Evolutionary conservation across 2,888 invertebrate genomes (phyloP).

Genomic region (Litoditis marina): DNA sequence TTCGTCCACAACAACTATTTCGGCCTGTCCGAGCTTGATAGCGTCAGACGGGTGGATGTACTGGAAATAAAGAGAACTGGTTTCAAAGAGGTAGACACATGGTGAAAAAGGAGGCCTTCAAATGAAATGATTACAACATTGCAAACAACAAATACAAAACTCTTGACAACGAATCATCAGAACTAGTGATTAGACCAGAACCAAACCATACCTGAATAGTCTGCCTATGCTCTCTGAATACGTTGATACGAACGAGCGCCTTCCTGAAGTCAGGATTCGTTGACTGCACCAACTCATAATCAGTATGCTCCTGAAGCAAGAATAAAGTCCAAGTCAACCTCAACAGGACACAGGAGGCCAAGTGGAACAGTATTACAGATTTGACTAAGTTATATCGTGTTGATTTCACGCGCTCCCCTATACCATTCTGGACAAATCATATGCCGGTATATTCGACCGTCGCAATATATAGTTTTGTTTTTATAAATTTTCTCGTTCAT

Average conservation of each 20-base stretch:
- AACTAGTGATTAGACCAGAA: background rate
- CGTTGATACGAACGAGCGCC: slow-evolving; percentile 86
- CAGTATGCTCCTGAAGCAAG: slow-evolving; percentile 79
- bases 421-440: too few relatives aligned
- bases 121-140: background rate
- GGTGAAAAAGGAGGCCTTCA: too few relatives aligned
- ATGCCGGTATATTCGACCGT: too few relatives aligned
- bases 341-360: too few relatives aligned
- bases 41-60: slow-evolving; percentile 92
- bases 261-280: slow-evolving; percentile 94
- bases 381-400: too few relatives aligned
- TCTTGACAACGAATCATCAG: too few relatives aligned
- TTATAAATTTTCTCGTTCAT: too few relatives aligned
- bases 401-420: too few relatives aligned
- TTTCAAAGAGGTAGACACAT: background rate
- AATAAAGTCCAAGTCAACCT: too few relatives aligned
- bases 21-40: slow-evolving; percentile 83
- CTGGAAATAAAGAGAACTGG: slow-evolving; percentile 65
- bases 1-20: slow-evolving; percentile 92
- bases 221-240: slow-evolving; percentile 68
- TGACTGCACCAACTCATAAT: slow-evolving; percentile 89
- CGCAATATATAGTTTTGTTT: too few relatives aligned
- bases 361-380: too few relatives aligned
- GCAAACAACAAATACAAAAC: too few relatives aligned
- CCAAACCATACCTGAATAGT: slow-evolving; percentile 53